Percentiles rank a stretch among this genome's conserved stretches.
phyloP scores from a whole-genome alignment of 2,888 invertebrate species.

The Prosopocoilus inquinatus region DNA sequence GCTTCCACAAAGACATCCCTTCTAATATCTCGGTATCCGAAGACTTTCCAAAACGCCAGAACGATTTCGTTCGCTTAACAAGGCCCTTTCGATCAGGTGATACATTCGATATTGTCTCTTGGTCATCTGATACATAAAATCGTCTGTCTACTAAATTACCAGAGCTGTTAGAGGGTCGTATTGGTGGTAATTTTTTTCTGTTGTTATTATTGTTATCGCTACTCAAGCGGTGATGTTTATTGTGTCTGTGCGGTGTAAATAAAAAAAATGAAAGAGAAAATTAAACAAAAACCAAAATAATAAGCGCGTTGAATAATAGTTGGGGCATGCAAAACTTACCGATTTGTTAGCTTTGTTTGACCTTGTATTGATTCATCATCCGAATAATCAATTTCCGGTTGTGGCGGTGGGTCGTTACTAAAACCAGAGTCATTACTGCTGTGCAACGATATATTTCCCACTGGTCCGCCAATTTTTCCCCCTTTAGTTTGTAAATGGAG shows the following conservation, averaged over 20 bases:
- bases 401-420: slow-evolving; percentile 82
- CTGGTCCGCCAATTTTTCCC: slow-evolving; percentile 51
- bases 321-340: slow-evolving; percentile 47
- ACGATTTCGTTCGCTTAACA: slow-evolving; percentile 80
- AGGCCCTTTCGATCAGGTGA: slow-evolving; percentile 62
- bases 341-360: slow-evolving; percentile 58
- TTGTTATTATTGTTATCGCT: slow-evolving; percentile 44
- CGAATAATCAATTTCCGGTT: slow-evolving; percentile 87
- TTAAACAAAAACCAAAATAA: slow-evolving; percentile 26
- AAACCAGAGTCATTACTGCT: slow-evolving; percentile 92
- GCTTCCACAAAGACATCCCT: slow-evolving; percentile 85
- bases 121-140: slow-evolving; percentile 57
- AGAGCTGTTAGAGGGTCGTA: slow-evolving; percentile 45
- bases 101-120: slow-evolving; percentile 54
- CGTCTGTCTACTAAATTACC: slow-evolving; percentile 46
- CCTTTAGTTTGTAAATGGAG: slow-evolving; percentile 39
- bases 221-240: slow-evolving; percentile 28
- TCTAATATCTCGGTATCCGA: slow-evolving; percentile 74
- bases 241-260: slow-evolving; percentile 25
- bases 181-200: slow-evolving; percentile 32
- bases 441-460: slow-evolving; percentile 77
- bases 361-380: slow-evolving; percentile 76
- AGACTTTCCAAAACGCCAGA: slow-evolving; percentile 79
- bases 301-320: not conserved
- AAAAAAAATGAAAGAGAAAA: slow-evolving; percentile 20